phyloP scores from a whole-genome alignment of 1,140 invertebrate species.

The Oreohelix idahoensis region DNA sequence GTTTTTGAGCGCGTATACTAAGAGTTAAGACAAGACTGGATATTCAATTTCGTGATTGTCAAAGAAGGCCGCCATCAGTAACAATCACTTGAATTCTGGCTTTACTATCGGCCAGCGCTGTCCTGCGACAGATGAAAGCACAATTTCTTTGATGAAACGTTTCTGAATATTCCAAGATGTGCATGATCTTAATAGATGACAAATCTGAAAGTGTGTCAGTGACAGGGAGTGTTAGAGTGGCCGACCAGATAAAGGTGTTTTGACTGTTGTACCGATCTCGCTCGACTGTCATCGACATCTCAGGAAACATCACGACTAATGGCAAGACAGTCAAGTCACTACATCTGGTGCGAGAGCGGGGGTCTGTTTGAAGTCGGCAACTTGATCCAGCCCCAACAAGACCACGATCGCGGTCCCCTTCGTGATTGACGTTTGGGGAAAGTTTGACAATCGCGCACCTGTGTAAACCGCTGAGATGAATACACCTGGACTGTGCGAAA shows the following conservation, averaged over 20 bases:
- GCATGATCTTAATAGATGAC: not conserved
- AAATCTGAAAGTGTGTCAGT: not conserved
- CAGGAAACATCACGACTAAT: not conserved
- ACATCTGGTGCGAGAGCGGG: constrained; percentile 18
- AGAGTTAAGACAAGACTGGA: too few species aligned
- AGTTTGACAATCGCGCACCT: constrained; percentile 1
- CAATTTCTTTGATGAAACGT: not conserved
- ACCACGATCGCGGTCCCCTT: not conserved
- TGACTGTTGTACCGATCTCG: not conserved
- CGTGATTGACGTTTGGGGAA: not conserved
- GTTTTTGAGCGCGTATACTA: too few species aligned
- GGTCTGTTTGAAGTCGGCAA: constrained; percentile 1
- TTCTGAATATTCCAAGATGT: not conserved
- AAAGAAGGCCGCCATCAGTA: not conserved
- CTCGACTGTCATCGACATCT: constrained; percentile 20
- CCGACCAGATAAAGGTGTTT: not conserved
- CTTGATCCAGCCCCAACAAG: not conserved
- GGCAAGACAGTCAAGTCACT: not conserved
- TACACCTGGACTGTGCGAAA: constrained; percentile 11
- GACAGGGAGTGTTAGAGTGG: not conserved
- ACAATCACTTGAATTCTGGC: not conserved
- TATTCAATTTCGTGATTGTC: too few species aligned
- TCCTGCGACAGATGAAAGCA: not conserved
- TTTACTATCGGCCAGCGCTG: not conserved
- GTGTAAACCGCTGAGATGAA: not conserved